Base-by-base conservation (phyloP, 23 tunicate genomes). In the Ciona savignyi region DNA sequence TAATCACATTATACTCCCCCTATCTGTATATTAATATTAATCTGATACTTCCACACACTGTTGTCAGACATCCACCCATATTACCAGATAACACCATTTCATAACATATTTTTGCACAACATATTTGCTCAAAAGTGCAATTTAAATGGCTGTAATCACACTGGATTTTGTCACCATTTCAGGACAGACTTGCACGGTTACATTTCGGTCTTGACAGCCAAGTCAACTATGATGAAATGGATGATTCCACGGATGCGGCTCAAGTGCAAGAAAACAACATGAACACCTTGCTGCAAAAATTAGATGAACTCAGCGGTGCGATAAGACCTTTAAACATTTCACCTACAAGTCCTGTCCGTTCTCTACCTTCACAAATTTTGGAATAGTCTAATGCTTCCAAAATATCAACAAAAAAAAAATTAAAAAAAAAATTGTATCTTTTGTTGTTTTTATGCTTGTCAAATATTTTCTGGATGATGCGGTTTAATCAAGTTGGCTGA, bases 171-270 rank as follows among this genome's bases (percentile, higher is more conserved):
- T 64, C 68, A 11, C 4, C 28, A 6, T 64, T 64, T 33, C 65
- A 82, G 80, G 87, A 80, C 2, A 68, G 30, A 32, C 26, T 82
- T 21, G 87, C 87, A 4, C 71, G 87, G 23, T 56, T 32, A 15
- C 87, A 82, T 74, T 82, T 74, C 33, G 87, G 75, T 9, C 35
- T 82, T 20, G 87, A 82, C 66, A 63, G 65, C 2, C 70, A 74
- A 68, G 78, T 82, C 27, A 60, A 68, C 30, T 74, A 82, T 49
- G 75, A 82, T 27, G 80, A 24, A 3, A 20, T 75, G 60, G 87
- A 74, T 3, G 87, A 74, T 30, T 82, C 87, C 4, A 3, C 78
- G 3, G 75, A 33, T 1, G 68, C 19, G 23, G 30, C 32, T 27
- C 51, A 68, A 3, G 22, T 74, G 63, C 87, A 82, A 4, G 62